Evolutionary conservation across 1,140 invertebrate genomes (phyloP).

Genomic region (Micrasema minimum): DNA sequence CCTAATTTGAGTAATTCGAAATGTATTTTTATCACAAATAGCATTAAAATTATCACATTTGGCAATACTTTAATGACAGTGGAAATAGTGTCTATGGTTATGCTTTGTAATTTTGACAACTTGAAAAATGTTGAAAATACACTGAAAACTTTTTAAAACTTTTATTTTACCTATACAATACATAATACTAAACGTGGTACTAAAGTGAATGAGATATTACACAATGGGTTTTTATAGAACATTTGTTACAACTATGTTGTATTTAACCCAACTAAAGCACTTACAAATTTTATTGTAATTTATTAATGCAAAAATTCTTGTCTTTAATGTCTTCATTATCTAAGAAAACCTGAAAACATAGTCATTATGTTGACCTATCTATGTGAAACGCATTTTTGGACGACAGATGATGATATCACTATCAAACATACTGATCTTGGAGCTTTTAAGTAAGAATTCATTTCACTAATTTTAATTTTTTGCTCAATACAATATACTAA

Average conservation of each 20-base stretch:
- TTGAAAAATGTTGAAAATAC: background rate
- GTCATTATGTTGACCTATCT: slow-evolving; percentile 42
- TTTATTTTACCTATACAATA: slow-evolving; percentile 2
- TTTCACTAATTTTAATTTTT: too few species aligned
- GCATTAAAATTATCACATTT: too few species aligned
- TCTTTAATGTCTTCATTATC: too few species aligned
- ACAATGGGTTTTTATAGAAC: background rate
- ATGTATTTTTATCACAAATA: too few species aligned
- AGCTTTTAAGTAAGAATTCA: slow-evolving; percentile 41
- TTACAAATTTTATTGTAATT: background rate
- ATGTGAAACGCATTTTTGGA: slow-evolving; percentile 51
- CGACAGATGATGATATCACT: slow-evolving; percentile 40
- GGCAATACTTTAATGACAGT: too few species aligned
- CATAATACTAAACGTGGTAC: background rate
- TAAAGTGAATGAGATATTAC: slow-evolving; percentile 12
- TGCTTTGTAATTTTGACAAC: slow-evolving; percentile 21
- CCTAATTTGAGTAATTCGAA: too few species aligned
- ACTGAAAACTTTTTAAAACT: slow-evolving; percentile 14
- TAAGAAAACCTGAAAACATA: slow-evolving; percentile 5
- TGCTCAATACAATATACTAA: too few species aligned
- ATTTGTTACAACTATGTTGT: background rate
- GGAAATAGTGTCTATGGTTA: slow-evolving; percentile 18
- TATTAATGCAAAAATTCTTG: too few species aligned
- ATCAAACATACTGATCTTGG: slow-evolving; percentile 51
- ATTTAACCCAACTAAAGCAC: background rate